Evolutionary conservation across 2,113 vertebrate species (phyloP).

Genomic region (Phalacrocorax aristotelis): DNA sequence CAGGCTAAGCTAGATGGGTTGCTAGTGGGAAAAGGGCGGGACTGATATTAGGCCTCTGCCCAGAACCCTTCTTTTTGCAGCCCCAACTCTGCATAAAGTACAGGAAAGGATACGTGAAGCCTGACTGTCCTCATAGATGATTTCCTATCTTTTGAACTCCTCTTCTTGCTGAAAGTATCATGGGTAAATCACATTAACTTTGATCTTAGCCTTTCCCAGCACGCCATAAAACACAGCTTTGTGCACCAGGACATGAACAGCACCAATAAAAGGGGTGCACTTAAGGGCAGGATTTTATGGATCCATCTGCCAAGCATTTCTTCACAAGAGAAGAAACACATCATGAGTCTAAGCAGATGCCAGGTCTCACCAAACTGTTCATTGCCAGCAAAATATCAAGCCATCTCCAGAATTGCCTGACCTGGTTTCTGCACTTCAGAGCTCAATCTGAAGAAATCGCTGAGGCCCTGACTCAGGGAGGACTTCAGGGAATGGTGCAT

Average conservation of each 20-base stretch:
- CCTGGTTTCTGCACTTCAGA: neutral
- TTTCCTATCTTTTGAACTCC: constrained; percentile 5
- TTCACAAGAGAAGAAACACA: neutral
- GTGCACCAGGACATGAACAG: neutral
- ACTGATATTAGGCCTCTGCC: neutral
- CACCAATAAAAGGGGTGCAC: neutral
- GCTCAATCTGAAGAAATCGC: neutral
- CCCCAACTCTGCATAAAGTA: neutral
- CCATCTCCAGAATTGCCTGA: neutral
- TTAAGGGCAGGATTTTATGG: constrained; percentile 1
- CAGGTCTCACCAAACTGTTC: neutral
- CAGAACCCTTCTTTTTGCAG: neutral
- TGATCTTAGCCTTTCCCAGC: neutral
- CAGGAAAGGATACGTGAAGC: neutral
- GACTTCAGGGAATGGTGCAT: neutral
- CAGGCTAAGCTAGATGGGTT: neutral
- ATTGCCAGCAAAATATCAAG: neutral
- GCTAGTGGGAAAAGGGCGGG: neutral
- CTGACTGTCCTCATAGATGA: neutral
- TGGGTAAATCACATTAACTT: neutral
- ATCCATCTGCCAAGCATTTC: constrained; percentile 32
- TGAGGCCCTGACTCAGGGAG: neutral
- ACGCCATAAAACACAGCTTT: constrained; percentile 17
- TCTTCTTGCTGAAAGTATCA: neutral
- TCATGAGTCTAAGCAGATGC: neutral